Base-by-base conservation (phyloP, 2,113 vertebrate genomes). In the Ivindomyrus marchei region DNA sequence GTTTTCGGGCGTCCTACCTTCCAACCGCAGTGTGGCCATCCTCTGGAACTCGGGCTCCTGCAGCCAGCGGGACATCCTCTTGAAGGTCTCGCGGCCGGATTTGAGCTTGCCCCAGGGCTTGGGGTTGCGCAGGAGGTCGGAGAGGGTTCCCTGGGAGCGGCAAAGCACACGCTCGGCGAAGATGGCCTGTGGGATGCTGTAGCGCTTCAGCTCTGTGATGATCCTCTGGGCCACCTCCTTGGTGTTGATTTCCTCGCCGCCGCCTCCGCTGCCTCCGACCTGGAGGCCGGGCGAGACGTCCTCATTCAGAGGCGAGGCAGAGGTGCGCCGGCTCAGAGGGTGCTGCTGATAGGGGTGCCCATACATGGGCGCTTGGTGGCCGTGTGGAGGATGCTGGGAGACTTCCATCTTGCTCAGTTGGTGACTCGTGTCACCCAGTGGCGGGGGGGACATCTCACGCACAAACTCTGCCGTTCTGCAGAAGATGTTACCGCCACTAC, bases 31-130 rank as follows among this genome's bases (percentile, higher is more conserved):
- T 0, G 96, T 96, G 89, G 97, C 96, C 97, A 97, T 97, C 62
- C 97, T 96, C 94, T 97, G 97, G 92, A 97, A 97, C 91, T 97
- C 97, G 0, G 97, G 97, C 85, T 97, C 97, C 92, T 97, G 97
- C 6, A 97, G 96, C 97, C 97, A 97, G 80, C 95, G 93, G 93
- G 95, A 97, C 97, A 97, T 97, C 93, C 97, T 95, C 94, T 97
- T 97, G 92, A 97, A 97, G 92, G 97, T 97, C 95, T 97, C 96
- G 15, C 96, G 95, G 91, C 97, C 97, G 2, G 97, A 97, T 94
- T 97, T 97, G 91, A 97, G 96, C 93, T 97, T 97, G 93, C 96
- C 96, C 96, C 96, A 97, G 88, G 97, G 97, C 92, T 97, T 97
- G 91, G 97, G 97, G 95, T 97, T 97, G 93, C 96, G 95, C 93